Base-by-base conservation (phyloP, 1,140 invertebrate genomes). In the Musca vetustissima region DNA sequence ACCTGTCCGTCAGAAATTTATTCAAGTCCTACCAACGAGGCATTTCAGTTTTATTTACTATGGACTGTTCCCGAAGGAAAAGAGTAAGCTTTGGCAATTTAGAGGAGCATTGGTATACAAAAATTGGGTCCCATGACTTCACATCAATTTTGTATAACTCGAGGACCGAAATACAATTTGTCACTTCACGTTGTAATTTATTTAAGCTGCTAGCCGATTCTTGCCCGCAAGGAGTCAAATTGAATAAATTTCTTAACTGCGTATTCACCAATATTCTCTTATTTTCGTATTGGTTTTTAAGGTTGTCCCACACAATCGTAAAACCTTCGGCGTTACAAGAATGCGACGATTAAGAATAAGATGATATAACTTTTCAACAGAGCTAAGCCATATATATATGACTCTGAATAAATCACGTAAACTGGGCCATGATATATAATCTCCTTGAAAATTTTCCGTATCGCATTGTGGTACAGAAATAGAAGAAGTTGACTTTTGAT, bases 331-430 rank as follows among this genome's bases (percentile, higher is more conserved):
- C 28, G 28, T 61, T n/a, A 61, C 28, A 15, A 21, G 52, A 22
- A 22, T 22, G 22, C 22, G 21, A 13, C 22, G 11, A 13, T 22
- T 22, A 22, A 22, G 57, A 13, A 24, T n/a, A 43, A 61, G 57
- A 7, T 61, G 57, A 24, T 28, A 61, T 11, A 32, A 25, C 14
- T 61, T 61, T 61, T 59, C 55, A 25, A 59, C 55, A 13, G 7
- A 6, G 24, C 55, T 59, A 4, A 59, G n/a, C 17, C n/a, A 4
- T 14, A 1, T 25, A 24, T 50, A 50, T 17, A 50, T 50, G 49
- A n/a, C 49, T 17, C 7, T 50, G n/a, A 50, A 50, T n/a, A 50
- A 19, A 50, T 50, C 49, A n/a, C 49, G 6, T 7, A 50, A 50
- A n/a, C n/a, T 17, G 17, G 49, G 28, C 28, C 28, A 28, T 28